phyloP scores from a whole-genome alignment of 1,140 invertebrate genomes.

The Coenobita brevimanus region DNA sequence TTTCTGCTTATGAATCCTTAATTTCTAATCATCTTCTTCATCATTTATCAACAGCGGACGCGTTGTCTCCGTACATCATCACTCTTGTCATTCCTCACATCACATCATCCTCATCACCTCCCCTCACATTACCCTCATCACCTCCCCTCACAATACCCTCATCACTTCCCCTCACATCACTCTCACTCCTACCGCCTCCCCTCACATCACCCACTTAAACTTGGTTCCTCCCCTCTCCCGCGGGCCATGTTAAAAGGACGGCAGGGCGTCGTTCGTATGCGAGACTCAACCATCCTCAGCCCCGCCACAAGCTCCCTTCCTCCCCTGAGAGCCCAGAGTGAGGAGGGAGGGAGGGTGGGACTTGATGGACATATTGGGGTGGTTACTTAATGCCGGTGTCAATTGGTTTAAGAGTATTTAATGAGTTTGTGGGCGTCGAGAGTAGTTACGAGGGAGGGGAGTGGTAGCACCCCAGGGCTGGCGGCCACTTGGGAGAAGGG shows the following conservation, averaged over 20 bases:
- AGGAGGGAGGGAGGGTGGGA: not conserved
- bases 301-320: conserved; percentile 30
- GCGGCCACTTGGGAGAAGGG: not conserved
- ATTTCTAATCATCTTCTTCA: no score
- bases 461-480: not conserved
- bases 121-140: conserved; percentile 16
- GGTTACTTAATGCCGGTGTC: conserved; percentile 14
- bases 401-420: conserved; percentile 37
- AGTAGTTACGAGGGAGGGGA: not conserved
- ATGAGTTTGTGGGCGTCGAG: conserved; percentile 23
- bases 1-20: no score
- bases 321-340: conserved; percentile 14
- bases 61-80: no score
- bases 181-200: conserved; percentile 35
- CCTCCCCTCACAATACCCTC: not conserved
- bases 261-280: no score
- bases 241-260: conserved; percentile 46
- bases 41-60: no score
- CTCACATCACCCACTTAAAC: no score
- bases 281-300: no score
- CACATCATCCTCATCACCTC: not conserved
- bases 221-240: no score
- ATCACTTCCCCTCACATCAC: conserved; percentile 9
- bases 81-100: no score
- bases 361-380: not conserved